Evolutionary conservation across 2,113 vertebrate species (phyloP), one percentile per base, ranked within the genome.

Genomic region (Alethe castanea): DNA sequence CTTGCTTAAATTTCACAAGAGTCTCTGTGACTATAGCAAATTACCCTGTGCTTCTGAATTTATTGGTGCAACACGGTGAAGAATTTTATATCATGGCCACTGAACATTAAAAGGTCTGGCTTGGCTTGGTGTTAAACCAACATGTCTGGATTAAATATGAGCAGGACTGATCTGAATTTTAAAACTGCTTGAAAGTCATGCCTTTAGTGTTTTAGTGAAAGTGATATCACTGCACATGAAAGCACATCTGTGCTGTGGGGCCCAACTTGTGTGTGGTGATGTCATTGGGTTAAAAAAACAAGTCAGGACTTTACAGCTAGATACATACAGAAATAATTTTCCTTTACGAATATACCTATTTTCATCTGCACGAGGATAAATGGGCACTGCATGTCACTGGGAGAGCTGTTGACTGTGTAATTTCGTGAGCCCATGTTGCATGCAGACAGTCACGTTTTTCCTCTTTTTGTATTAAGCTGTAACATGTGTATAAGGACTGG

Each of bases 61-160:
- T 98, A 98, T 97, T 97, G 96, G 96, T 95, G 92, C 93, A 98
- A 97, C 95, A 92, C 64, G 5, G 92, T 88, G 96, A 97, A 97
- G 91, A 97, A 97, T 97, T 97, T 98, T 98, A 97, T 98, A 97
- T 97, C 93, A 94, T 88, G 97, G 96, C 86, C 96, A 97, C 90
- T 97, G 97, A 98, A 97, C 97, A 97, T 98, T 98, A 95, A 98
- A 97, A 98, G 97, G 97, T 98, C 97, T 97, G 95, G 82, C 96
- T 96, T 97, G 97, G 97, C 97, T 97, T 98, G 97, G 94, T 97
- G 98, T 98, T 98, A 98, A 98, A 98, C 96, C 96, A 98, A 98
- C 97, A 98, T 97, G 96, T 98, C 97, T 96, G 92, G 95, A 98
- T 98, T 98, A 98, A 98, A 98, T 98, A 97, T 96, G 94, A 93